Percentiles rank a stretch among this genome's conserved stretches.
phyloP scores from a whole-genome alignment of 2,113 vertebrate genomes.

The Microtus oregoni region DNA sequence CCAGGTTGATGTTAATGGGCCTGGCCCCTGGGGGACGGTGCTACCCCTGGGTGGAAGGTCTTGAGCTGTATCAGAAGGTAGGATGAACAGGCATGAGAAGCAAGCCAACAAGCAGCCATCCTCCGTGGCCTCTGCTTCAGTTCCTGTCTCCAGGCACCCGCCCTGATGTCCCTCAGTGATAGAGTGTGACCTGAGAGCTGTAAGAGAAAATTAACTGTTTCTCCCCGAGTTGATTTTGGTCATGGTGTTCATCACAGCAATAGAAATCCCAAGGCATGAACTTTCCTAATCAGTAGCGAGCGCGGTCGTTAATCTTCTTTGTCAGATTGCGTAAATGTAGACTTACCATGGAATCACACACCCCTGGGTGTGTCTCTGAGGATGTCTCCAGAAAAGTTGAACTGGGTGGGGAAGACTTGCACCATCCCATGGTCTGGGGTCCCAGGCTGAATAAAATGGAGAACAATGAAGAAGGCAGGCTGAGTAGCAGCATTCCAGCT shows the following conservation, averaged over 20 bases:
- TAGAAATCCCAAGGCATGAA: neutral
- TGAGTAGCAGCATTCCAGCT: neutral
- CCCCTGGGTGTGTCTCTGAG: neutral
- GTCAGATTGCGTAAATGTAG: neutral
- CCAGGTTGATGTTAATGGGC: too few species aligned
- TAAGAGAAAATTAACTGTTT: neutral
- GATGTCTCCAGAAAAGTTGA: neutral
- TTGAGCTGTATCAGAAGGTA: neutral
- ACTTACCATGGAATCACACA: neutral
- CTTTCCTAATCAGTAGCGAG: neutral
- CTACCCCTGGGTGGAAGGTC: neutral
- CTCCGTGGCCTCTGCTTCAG: neutral
- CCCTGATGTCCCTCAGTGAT: neutral
- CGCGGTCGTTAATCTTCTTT: neutral
- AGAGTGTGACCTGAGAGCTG: neutral
- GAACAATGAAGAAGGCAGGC: neutral
- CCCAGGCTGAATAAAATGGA: neutral
- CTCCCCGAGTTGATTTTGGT: neutral
- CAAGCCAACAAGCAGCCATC: neutral
- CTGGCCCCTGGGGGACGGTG: neutral
- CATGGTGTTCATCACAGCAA: neutral
- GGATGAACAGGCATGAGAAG: neutral
- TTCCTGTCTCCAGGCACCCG: neutral
- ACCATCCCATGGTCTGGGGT: neutral
- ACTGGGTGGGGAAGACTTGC: neutral